These are phyloP conservation scores for Eupithecia tripunctaria DNA, from an alignment of 2,888 invertebrate genomes.

Conservation along the genomic window DNA sequence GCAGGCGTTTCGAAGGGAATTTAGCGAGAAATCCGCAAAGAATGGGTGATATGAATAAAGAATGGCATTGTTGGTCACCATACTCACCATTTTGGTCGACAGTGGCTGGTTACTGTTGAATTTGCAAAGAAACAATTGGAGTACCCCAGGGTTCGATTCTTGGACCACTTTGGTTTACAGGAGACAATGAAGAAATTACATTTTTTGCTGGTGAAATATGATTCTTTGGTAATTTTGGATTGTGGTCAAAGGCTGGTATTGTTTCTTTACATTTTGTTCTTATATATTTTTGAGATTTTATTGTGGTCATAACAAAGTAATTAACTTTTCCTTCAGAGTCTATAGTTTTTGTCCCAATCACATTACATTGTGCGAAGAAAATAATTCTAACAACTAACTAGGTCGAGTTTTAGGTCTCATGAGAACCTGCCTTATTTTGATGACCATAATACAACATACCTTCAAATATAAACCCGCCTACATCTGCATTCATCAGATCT, in stretches of 20 bases:
- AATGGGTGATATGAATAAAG: slow-evolving; percentile 43
- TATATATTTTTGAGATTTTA: background rate
- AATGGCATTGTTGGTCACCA: slow-evolving; percentile 54
- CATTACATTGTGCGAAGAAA: background rate
- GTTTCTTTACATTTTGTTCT: background rate
- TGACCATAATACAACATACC: background rate
- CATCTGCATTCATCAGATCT: slow-evolving; percentile 25
- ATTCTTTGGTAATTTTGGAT: slow-evolving; percentile 25
- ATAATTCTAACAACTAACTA: background rate
- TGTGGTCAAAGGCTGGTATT: slow-evolving; percentile 20
- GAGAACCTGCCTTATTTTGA: slow-evolving; percentile 5
- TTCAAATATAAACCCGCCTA: slow-evolving; percentile 20
- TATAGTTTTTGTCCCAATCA: background rate
- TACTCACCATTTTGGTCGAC: slow-evolving; percentile 54
- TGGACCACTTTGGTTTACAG: slow-evolving; percentile 27
- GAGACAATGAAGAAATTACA: slow-evolving; percentile 25
- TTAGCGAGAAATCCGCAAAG: slow-evolving; percentile 57
- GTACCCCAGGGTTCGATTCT: slow-evolving; percentile 30
- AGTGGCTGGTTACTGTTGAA: slow-evolving; percentile 58
- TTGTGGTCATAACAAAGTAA: background rate
- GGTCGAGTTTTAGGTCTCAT: background rate
- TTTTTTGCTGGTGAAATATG: slow-evolving; percentile 26
- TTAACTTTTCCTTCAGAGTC: background rate
- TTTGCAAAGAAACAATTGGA: slow-evolving; percentile 50
- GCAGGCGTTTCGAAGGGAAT: slow-evolving; percentile 73